Conservation (phyloP, 2,113 vertebrate genomes). For the Ascaphus truei region DNA sequence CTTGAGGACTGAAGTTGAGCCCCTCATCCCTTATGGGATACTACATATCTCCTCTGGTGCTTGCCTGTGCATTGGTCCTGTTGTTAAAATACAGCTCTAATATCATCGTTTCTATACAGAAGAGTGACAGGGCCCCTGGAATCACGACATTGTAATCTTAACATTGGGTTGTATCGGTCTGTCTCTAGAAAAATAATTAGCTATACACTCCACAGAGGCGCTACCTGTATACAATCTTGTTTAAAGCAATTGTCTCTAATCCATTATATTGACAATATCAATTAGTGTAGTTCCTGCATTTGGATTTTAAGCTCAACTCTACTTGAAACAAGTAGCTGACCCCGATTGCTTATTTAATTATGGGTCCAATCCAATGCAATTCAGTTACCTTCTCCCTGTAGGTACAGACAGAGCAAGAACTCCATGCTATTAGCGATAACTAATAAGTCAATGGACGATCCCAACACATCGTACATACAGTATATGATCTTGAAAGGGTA, state of each 20-base stretch:
- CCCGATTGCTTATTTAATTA: slow-evolving; percentile 65
- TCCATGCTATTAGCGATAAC: too few relatives aligned
- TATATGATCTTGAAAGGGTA: too few relatives aligned
- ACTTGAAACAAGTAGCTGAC: slow-evolving; percentile 59
- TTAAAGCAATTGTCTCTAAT: slow-evolving; percentile 52
- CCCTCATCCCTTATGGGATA: slow-evolving; percentile 17
- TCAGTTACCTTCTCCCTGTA: slow-evolving; percentile 42
- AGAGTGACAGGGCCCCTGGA: slow-evolving; percentile 19
- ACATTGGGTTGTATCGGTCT: slow-evolving; percentile 7
- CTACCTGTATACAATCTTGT: slow-evolving; percentile 46
- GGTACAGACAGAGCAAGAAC: neutral
- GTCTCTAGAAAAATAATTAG: slow-evolving; percentile 49
- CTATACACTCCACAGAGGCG: slow-evolving; percentile 41
- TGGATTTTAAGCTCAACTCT: slow-evolving; percentile 59
- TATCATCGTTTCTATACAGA: slow-evolving; percentile 19
- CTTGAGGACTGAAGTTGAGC: too few relatives aligned
- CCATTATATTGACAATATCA: slow-evolving; percentile 68
- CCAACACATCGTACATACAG: too few relatives aligned
- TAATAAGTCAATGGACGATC: too few relatives aligned
- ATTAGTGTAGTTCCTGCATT: slow-evolving; percentile 61
- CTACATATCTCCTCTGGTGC: slow-evolving; percentile 22
- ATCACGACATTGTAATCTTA: slow-evolving; percentile 10
- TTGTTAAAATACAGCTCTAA: slow-evolving; percentile 11
- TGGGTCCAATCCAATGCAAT: slow-evolving; percentile 60
- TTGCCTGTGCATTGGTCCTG: neutral